phyloP scores from a whole-genome alignment of 2,797 vertebrate species.

The Lycodopsis pacificus region DNA sequence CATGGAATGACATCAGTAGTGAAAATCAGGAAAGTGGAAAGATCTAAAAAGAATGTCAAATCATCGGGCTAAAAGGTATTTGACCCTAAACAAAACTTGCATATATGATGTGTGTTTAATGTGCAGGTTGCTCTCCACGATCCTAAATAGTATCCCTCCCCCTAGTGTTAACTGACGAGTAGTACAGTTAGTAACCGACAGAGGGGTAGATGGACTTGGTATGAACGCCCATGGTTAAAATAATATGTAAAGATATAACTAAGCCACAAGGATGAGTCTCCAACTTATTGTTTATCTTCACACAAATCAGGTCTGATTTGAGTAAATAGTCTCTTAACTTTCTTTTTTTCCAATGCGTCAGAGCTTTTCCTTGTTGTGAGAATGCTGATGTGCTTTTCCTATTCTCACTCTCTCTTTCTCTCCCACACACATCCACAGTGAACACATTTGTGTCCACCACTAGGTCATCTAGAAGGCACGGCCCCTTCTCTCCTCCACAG shows the following conservation, averaged over 20 bases:
- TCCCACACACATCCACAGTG: conserved; percentile 9
- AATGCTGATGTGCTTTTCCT: conserved; percentile 1
- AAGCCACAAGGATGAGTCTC: neutral
- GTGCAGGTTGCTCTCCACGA: neutral
- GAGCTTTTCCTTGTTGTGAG: neutral
- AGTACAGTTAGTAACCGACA: neutral
- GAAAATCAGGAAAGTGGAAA: neutral
- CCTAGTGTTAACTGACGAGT: conserved; percentile 21
- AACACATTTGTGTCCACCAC: conserved; percentile 3
- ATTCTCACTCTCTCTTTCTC: neutral
- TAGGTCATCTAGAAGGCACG: conserved; percentile 47
- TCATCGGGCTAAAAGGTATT: neutral
- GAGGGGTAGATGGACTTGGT: neutral
- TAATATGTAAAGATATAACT: neutral
- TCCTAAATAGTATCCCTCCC: conserved; percentile 40
- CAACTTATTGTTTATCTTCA: neutral
- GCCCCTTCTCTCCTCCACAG: conserved; percentile 13
- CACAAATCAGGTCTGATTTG: neutral
- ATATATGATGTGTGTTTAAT: neutral
- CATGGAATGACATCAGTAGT: neutral
- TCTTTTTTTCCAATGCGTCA: neutral
- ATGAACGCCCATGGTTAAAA: neutral
- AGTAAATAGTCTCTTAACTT: neutral
- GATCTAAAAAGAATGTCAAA: neutral
- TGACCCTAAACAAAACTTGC: neutral